These are phyloP conservation scores for Nemotelus pantherinus DNA, from an alignment of 2,888 invertebrate genomes.

Conservation along the genomic window DNA sequence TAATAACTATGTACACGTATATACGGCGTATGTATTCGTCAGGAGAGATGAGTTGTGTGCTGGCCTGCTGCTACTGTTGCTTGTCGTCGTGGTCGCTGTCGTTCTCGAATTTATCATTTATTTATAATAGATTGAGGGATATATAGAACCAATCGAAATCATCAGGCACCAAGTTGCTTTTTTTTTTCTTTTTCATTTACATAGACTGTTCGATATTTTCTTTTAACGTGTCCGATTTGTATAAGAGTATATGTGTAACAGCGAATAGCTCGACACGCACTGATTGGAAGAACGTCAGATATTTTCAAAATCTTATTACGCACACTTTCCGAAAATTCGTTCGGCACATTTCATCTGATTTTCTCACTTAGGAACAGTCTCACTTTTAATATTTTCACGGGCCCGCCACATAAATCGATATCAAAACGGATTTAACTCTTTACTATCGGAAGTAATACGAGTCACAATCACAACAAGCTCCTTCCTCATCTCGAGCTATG, in stretches of 20 bases:
- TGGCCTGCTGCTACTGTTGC: constrained; percentile 27
- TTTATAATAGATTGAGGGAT: constrained; percentile 32
- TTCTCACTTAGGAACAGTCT: no score
- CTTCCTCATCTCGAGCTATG: neutral
- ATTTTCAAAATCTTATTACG: constrained; percentile 5
- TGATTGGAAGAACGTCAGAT: constrained; percentile 10
- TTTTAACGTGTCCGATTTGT: constrained; percentile 23
- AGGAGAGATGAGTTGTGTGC: constrained; percentile 46
- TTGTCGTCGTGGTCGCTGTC: constrained; percentile 9
- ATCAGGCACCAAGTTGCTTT: constrained; percentile 30
- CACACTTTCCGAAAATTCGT: constrained; percentile 1
- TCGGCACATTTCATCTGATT: neutral
- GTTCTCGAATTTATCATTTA: constrained; percentile 35
- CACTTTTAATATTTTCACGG: no score
- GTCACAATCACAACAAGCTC: constrained; percentile 21
- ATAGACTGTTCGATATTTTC: constrained; percentile 22
- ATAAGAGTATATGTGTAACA: constrained; percentile 24
- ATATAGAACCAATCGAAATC: constrained; percentile 41
- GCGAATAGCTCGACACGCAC: neutral
- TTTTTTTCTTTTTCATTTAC: constrained; percentile 45
- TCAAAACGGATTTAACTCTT: no score
- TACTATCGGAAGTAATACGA: neutral
- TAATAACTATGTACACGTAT: constrained; percentile 29
- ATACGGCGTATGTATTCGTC: constrained; percentile 27
- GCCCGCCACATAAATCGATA: no score